Evolutionary conservation across 2,888 invertebrate genomes (phyloP), one percentile per base, ranked within the genome.

Genomic region (Maniola hyperantus): DNA sequence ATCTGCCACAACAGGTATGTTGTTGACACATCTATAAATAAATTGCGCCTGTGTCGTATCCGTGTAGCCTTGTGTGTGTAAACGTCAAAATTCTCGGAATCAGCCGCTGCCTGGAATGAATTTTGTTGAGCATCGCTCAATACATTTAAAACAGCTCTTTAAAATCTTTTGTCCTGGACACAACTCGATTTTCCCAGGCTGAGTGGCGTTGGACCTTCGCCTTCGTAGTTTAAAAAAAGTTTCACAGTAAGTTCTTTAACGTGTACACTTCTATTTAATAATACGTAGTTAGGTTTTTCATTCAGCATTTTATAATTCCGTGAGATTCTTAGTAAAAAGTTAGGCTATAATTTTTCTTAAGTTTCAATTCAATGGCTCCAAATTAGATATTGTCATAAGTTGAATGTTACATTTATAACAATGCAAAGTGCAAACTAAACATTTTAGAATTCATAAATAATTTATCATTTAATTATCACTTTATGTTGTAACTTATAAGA

Each of bases 31-130:
- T 82, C 84, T 88, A 84, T 87, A 88, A 88, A 82, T 80, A 73
- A 77, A 74, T 18, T 73, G 64, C 71, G 70, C 69, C 51, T 77
- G 80, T 80, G 81, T 81, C 76, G 65, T 85, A 82, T 79, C 76
- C 75, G 72, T 70, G 70, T 75, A 66, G 69, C 67, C 61, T 46
- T 67, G 76, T 71, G 69, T 76, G 68, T 66, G 72, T 68, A 80
- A 77, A 85, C 80, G 85, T 85, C 84, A 82, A 80, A 88, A 79
- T 91, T 90, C 90, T 83, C 67, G 81, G 90, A 91, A 91, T 79
- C 83, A 71, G 83, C 82, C 81, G 72, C 68, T 67, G 58, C 65
- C 69, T 68, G 77, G 77, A 76, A 75, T 77, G 74, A 72, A 73
- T 73, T 77, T 76, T 79, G 78, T 64, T 76, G 76, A 77, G 66